Conservation (phyloP, 2,888 invertebrate genomes). For the Mayetiola destructor region DNA sequence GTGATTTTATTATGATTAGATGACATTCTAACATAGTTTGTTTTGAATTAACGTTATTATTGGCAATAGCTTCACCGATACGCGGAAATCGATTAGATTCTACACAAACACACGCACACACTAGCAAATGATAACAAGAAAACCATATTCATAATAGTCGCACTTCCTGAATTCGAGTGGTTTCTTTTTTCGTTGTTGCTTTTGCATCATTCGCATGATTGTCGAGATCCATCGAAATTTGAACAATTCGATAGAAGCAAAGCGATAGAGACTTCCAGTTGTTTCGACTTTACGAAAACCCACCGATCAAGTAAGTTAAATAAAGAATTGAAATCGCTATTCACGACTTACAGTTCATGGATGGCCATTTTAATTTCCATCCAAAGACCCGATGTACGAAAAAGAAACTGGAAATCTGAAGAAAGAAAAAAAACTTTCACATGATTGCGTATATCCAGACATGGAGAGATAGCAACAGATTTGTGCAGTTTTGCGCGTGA, state of each 20-base stretch:
- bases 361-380: neutral
- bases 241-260: no score
- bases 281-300: no score
- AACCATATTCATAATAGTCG: no score
- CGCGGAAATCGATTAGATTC: constrained; percentile 6
- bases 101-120: neutral
- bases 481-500: no score
- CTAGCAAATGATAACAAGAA: no score
- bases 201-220: neutral
- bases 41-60: no score
- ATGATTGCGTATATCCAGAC: constrained; percentile 3
- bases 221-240: neutral
- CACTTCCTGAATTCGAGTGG: neutral
- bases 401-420: neutral
- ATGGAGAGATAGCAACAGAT: neutral
- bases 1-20: no score
- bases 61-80: neutral
- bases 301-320: neutral
- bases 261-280: no score
- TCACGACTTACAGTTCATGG: neutral
- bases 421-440: neutral
- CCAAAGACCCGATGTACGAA: neutral
- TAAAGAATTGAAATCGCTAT: neutral
- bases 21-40: no score
- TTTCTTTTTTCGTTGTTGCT: neutral